Evolutionary conservation across 2,888 invertebrate species (phyloP), one percentile per base, ranked within the genome.

Genomic region (Leucophora obtusa): DNA sequence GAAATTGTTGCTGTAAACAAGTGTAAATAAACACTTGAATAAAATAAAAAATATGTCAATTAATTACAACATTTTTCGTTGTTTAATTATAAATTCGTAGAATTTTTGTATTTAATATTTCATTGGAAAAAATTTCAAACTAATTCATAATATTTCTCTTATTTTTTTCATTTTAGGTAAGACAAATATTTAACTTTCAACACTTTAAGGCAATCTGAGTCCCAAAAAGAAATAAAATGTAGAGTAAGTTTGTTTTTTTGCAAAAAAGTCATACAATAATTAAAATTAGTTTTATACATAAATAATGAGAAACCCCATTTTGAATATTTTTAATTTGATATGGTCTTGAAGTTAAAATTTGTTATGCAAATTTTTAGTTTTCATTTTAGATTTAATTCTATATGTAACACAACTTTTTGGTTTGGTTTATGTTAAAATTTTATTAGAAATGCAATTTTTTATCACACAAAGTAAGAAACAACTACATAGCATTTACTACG

Each of bases 321-420:
- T 66, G 73, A 77, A 77, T 77, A 65, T 69, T 54, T 80, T 80
- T 76, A 72, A 80, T 80, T 80, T 80, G 73, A 77, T 80, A 72
- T 76, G 72, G 76, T 72, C 74, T 79, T 80, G 69, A 73, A 77
- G 76, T 70, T 47, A 54, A 77, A 69, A 81, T 77, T 73, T 80
- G 63, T 73, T 81, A 81, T 81, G 81, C 76, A 70, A 81, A 81
- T 70, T 76, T 73, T 73, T 1, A n/a, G 43, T 68, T 60, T 43
- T 38, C 11, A 50, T 11, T 51, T 63, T 63, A 21, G 50, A 28
- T 62, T 28, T 24, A 24, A n/a, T 24, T 54, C 53, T 59, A 38
- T 33, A 65, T 9, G 8, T 35, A 53, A 43, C 28, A 54, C 66
- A 66, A 66, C 38, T 73, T 73, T 77, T 59, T 35, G 65, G 50